phyloP scores from a whole-genome alignment of 2,888 invertebrate species.

The Macrophya alboannulata region DNA sequence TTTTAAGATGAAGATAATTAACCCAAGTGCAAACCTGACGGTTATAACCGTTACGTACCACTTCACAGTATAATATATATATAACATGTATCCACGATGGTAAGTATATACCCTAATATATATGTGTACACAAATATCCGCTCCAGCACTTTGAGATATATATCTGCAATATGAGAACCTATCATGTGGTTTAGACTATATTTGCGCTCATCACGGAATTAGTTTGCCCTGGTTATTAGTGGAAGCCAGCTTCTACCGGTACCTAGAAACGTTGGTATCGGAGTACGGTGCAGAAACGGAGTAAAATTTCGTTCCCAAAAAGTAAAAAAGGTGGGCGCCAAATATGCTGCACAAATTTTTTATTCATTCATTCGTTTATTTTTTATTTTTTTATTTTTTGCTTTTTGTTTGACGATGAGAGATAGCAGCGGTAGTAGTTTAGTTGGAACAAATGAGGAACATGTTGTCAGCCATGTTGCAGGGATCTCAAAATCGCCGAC shows the following conservation, averaged over 20 bases:
- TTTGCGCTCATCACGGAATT: slow-evolving; percentile 9
- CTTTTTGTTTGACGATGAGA: neutral
- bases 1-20: slow-evolving; percentile 56
- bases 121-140: neutral
- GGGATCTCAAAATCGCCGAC: slow-evolving; percentile 32
- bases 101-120: neutral
- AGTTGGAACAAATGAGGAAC: slow-evolving; percentile 7
- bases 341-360: neutral
- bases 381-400: neutral
- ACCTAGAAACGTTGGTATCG: neutral
- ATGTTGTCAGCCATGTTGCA: slow-evolving; percentile 9
- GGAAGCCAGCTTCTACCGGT: neutral
- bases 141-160: neutral
- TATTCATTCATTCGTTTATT: neutral
- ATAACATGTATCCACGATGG: no score
- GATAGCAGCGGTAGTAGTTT: neutral
- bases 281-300: neutral
- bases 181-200: neutral
- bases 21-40: slow-evolving; percentile 22
- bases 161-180: neutral
- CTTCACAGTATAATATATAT: neutral
- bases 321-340: neutral
- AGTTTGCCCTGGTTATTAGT: slow-evolving; percentile 16
- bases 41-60: neutral
- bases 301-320: neutral